Conservation (phyloP, 2,113 vertebrate species). For the Circaetus cinerascens region DNA sequence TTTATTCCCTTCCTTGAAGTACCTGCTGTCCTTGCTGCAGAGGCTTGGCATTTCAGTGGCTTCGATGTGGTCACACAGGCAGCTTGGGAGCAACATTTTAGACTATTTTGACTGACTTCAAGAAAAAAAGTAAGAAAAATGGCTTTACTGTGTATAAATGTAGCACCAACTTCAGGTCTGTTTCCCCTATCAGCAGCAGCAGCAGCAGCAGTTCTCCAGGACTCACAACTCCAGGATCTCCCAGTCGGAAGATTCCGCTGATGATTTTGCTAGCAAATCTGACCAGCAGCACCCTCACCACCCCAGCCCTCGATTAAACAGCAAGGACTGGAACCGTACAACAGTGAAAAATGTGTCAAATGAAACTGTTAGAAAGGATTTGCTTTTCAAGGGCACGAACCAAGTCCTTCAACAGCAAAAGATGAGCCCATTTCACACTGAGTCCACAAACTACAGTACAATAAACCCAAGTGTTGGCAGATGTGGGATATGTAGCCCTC, state of each 20-base stretch:
- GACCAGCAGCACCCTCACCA: background rate
- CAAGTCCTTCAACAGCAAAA: background rate
- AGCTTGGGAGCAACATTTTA: background rate
- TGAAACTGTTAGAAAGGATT: background rate
- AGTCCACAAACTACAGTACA: background rate
- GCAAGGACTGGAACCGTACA: background rate
- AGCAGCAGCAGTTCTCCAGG: background rate
- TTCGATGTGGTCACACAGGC: background rate
- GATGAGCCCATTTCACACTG: background rate
- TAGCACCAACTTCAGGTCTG: background rate
- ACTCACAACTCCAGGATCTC: background rate
- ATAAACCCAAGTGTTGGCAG: background rate
- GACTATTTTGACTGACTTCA: background rate
- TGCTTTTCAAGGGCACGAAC: background rate
- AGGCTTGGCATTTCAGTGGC: background rate
- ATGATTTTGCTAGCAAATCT: background rate
- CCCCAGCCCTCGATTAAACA: background rate
- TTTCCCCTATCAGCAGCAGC: background rate
- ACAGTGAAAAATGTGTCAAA: background rate
- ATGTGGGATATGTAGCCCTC: background rate
- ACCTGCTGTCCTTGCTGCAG: background rate
- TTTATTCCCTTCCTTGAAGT: background rate
- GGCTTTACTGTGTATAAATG: background rate
- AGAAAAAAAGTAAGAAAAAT: background rate
- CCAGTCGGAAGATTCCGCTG: background rate